These are phyloP conservation scores for Tiliacea aurago DNA, from an alignment of 2,888 invertebrate genomes.

Conservation along the genomic window DNA sequence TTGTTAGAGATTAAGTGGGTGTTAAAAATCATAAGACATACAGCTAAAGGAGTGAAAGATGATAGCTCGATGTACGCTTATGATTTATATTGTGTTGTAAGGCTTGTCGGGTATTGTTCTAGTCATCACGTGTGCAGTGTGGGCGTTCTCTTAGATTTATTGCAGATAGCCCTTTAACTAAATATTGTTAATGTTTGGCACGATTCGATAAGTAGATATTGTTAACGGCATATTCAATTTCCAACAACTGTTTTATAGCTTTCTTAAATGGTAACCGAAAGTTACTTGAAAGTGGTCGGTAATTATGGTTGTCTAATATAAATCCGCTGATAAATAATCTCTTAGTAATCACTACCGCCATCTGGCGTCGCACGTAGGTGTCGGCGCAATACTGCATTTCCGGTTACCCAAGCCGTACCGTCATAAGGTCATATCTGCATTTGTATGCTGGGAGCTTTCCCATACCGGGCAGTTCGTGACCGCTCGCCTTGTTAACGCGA, in stretches of 20 bases:
- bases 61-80: conserved; percentile 81
- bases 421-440: conserved; percentile 84
- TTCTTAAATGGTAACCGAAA: conserved; percentile 22
- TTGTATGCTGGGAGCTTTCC: conserved; percentile 89
- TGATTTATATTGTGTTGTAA: conserved; percentile 88
- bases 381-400: conserved; percentile 72
- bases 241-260: conserved; percentile 39
- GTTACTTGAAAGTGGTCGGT: conserved; percentile 23
- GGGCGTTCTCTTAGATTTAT: conserved; percentile 87
- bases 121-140: conserved; percentile 76
- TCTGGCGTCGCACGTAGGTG: conserved; percentile 69
- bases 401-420: conserved; percentile 66
- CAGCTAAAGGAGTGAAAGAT: conserved; percentile 85
- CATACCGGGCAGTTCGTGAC: conserved; percentile 89
- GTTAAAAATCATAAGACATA: conserved; percentile 88
- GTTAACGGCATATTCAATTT: conserved; percentile 46
- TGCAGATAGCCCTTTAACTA: conserved; percentile 80
- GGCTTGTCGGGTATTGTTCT: conserved; percentile 85
- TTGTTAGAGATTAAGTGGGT: conserved; percentile 88
- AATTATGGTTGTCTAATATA: conserved; percentile 49
- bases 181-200: conserved; percentile 70
- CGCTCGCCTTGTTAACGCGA: conserved; percentile 88
- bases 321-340: conserved; percentile 49
- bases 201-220: conserved; percentile 67
- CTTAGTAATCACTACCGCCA: conserved; percentile 62